A percentile compares a stretch with the other conserved stretches of the same genome.
phyloP scores from a whole-genome alignment of 2,113 vertebrate species.

The Myanophis thanlyinensis region DNA sequence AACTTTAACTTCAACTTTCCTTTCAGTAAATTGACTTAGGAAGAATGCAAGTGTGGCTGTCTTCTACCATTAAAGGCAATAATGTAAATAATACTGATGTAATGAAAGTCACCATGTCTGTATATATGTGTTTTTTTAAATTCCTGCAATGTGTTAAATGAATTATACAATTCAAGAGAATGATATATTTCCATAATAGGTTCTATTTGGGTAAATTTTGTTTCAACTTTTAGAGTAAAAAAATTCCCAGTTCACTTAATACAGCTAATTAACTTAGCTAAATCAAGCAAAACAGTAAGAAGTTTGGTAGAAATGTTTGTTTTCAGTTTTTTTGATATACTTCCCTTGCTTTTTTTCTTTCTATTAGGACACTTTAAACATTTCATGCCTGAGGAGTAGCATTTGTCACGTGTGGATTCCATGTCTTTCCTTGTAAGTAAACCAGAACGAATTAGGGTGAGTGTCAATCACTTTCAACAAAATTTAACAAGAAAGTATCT shows the following conservation, averaged over 20 bases:
- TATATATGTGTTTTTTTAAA: background rate
- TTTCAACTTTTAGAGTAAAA: background rate
- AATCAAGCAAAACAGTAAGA: background rate
- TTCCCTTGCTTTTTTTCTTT: slow-evolving; percentile 30
- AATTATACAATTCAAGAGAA: background rate
- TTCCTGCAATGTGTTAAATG: background rate
- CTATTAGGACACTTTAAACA: slow-evolving; percentile 54
- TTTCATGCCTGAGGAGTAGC: slow-evolving; percentile 50
- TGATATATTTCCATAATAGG: background rate
- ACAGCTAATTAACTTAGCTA: background rate
- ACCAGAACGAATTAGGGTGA: slow-evolving; percentile 79
- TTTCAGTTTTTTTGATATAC: slow-evolving; percentile 2
- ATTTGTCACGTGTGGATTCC: slow-evolving; percentile 59
- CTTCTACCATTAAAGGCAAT: background rate
- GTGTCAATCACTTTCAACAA: slow-evolving; percentile 64
- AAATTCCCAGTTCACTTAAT: background rate
- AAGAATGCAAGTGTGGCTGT: background rate
- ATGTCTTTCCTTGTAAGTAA: slow-evolving; percentile 87
- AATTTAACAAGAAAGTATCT: slow-evolving; percentile 40
- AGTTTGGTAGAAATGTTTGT: background rate
- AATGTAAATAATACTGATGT: background rate
- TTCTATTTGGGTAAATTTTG: background rate
- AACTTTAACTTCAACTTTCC: background rate
- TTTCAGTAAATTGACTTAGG: background rate
- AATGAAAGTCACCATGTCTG: background rate